These are phyloP conservation scores for Hololepta plana DNA, from an alignment of 2,888 invertebrate genomes.

Conservation along the genomic window DNA sequence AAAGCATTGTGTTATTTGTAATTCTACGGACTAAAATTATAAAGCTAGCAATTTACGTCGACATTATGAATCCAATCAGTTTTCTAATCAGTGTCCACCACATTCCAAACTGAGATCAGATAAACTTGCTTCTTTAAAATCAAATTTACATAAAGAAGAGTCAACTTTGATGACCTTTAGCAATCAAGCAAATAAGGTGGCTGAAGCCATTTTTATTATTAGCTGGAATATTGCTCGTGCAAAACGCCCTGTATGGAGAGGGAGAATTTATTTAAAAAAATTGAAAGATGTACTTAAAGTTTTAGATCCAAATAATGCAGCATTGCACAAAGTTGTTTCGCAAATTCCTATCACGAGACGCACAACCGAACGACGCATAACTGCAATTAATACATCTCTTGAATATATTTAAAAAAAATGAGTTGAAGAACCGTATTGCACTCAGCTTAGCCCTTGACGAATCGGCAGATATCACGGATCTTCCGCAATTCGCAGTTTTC, in stretches of 20 bases:
- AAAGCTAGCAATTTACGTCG: constrained; percentile 9
- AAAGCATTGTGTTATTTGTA: constrained; percentile 7
- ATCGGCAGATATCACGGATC: constrained; percentile 10
- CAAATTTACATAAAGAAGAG: constrained; percentile 10
- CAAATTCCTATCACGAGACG: constrained; percentile 10
- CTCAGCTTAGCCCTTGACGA: constrained; percentile 10
- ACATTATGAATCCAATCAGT: constrained; percentile 8
- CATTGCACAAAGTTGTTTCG: constrained; percentile 9
- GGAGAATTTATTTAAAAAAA: constrained; percentile 7
- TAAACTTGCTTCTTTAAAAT: constrained; percentile 9
- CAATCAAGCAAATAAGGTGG: constrained; percentile 10
- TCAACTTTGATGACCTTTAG: constrained; percentile 9
- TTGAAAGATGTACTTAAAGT: constrained; percentile 8
- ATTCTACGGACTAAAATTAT: constrained; percentile 6
- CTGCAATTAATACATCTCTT: constrained; percentile 10
- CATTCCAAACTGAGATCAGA: constrained; percentile 8
- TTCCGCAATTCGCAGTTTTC: constrained; percentile 10
- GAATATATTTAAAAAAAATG: constrained; percentile 10
- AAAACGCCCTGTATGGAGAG: constrained; percentile 7
- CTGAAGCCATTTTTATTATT: constrained; percentile 7
- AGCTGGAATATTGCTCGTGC: constrained; percentile 9
- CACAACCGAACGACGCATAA: constrained; percentile 10
- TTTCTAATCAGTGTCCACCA: constrained; percentile 8
- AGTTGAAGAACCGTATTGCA: constrained; percentile 10
- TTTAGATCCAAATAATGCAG: constrained; percentile 10